phyloP scores from a whole-genome alignment of 2,888 invertebrate species.

The Caenorhabditis sp. region DNA sequence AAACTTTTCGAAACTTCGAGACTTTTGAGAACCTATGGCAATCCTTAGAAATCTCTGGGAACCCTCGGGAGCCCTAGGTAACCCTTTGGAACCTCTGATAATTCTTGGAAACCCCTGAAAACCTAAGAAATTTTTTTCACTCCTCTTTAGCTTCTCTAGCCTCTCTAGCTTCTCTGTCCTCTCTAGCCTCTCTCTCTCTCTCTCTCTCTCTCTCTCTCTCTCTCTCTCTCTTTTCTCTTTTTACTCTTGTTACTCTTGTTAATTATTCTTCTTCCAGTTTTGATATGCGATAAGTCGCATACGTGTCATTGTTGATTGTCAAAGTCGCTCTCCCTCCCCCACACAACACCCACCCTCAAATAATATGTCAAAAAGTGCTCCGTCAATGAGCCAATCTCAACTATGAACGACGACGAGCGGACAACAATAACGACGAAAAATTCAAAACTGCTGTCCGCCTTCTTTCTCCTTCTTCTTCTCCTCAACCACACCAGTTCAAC shows the following conservation, averaged over 20 bases:
- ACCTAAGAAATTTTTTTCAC: no score
- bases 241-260: no score
- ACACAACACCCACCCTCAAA: not conserved
- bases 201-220: not conserved
- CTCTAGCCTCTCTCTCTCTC: not conserved
- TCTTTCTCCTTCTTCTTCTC: slow-evolving; percentile 32
- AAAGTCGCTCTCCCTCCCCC: not conserved
- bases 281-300: slow-evolving; percentile 1
- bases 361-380: slow-evolving; percentile 8
- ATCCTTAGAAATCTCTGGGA: no score
- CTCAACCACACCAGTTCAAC: slow-evolving; percentile 11
- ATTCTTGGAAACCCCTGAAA: no score
- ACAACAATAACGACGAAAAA: slow-evolving; percentile 38
- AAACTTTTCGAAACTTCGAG: no score
- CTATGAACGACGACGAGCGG: slow-evolving; percentile 45
- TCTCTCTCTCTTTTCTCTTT: not conserved
- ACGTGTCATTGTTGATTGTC: not conserved
- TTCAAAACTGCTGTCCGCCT: slow-evolving; percentile 24
- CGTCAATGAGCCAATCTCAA: slow-evolving; percentile 42
- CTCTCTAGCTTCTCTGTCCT: no score
- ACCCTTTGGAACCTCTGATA: no score
- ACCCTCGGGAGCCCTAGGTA: no score
- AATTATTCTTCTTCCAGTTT: not conserved
- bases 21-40: no score
- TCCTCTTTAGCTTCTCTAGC: no score